Evolutionary conservation across 2,113 vertebrate genomes (phyloP).

Genomic region (Seriola aureovittata): DNA sequence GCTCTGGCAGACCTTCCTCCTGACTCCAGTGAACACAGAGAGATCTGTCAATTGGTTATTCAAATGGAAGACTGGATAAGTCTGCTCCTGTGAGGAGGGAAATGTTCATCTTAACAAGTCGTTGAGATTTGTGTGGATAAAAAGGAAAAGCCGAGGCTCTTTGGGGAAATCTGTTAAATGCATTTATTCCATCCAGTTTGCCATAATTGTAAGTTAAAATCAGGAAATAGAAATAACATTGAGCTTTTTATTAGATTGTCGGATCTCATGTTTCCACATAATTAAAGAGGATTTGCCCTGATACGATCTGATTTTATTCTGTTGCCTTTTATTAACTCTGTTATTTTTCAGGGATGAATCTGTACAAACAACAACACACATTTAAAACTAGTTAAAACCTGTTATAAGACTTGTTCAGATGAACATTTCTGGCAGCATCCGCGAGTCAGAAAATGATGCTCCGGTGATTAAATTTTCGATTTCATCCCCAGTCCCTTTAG

Average conservation of each 20-base stretch:
- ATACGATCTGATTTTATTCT: slow-evolving; percentile 15
- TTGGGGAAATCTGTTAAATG: slow-evolving; percentile 15
- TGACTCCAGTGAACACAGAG: slow-evolving; percentile 18
- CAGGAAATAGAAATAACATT: slow-evolving; percentile 7
- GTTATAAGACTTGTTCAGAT: background rate
- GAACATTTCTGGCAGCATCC: slow-evolving; percentile 8
- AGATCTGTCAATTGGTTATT: slow-evolving; percentile 46
- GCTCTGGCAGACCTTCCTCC: slow-evolving; percentile 23
- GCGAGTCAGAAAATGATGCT: slow-evolving; percentile 19
- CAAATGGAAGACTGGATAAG: slow-evolving; percentile 23
- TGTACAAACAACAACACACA: background rate
- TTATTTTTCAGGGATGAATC: background rate
- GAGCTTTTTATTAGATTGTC: slow-evolving; percentile 29
- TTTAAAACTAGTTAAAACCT: background rate
- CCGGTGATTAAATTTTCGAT: background rate
- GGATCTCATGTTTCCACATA: slow-evolving; percentile 12
- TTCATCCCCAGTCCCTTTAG: slow-evolving; percentile 13
- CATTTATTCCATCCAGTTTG: slow-evolving; percentile 20
- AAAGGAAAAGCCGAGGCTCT: slow-evolving; percentile 24
- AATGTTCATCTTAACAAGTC: slow-evolving; percentile 40
- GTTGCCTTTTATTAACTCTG: background rate
- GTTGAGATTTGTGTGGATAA: slow-evolving; percentile 34
- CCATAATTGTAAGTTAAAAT: slow-evolving; percentile 37
- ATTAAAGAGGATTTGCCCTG: slow-evolving; percentile 22
- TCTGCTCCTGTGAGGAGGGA: background rate